Evolutionary conservation across 2,113 vertebrate species (phyloP), one percentile per base, ranked within the genome.

Genomic region (Brachyhypopomus occidentalis): DNA sequence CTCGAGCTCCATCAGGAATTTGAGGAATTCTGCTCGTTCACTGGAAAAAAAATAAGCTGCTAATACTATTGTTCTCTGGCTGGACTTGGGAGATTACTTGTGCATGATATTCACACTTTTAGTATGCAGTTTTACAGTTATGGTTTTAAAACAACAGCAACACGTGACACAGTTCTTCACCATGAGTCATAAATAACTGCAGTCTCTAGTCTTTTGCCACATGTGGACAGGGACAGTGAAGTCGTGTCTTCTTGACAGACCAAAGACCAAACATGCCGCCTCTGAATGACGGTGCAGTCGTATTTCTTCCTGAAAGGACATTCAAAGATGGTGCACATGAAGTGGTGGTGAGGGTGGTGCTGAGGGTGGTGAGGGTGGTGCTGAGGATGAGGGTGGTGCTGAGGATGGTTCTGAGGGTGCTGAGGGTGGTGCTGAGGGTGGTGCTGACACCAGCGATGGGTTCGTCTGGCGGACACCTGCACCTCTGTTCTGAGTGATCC

Each of bases 1-100:
- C 79, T 89, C 86, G 84, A 83, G 86, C 87, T 89, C 80, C 45
- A 87, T 82, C 78, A 89, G 91, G 90, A 93, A 94, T 94, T 89
- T 88, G 75, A 89, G 84, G 92, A 93, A 93, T 93, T 88, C 87
- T 69, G 77, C 71, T 71, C 70, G 74, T 67, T 82, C 41, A 74
- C 52, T 76, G 41, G 17, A 63, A 78, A 22, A 63, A 78, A 78
- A 72, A 66, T 55, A 45, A 77, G 48, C 63, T 20, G 48, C 23
- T 56, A 67, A 80, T 67, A 41, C 23, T 27, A 60, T 56, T 67
- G 77, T 85, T 67, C 72, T 77, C 23, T 19, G 38, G 64, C 58
- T 76, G 62, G 48, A 66, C 52, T 71, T 14, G 45, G 66, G 7
- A 55, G 30, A 74, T 23, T 34, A 2, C 36, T 5, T 3, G 7